Evolutionary conservation across 2,113 vertebrate species (phyloP).

Genomic region (Chrysemys picta): DNA sequence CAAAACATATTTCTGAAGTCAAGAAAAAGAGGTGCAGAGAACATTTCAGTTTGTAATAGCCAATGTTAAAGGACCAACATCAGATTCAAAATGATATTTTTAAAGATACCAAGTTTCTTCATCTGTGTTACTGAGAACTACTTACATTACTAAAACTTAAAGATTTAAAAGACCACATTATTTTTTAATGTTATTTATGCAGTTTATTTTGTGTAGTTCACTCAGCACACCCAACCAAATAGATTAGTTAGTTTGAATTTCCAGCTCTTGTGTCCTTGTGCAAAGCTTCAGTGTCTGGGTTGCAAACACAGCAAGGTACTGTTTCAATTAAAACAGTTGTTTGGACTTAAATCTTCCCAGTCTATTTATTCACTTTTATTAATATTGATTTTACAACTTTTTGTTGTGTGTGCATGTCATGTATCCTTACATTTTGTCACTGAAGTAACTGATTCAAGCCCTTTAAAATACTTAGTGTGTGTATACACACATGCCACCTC

Average conservation of each 20-base stretch:
- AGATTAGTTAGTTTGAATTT: neutral
- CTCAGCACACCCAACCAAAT: neutral
- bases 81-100: no score
- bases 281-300: neutral
- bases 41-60: no score
- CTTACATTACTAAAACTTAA: no score
- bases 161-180: no score
- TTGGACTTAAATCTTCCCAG: neutral
- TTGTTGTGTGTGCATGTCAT: neutral
- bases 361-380: neutral
- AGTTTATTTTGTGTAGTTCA: accelerated
- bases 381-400: neutral
- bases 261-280: neutral
- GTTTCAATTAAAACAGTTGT: neutral
- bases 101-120: no score
- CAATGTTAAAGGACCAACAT: no score
- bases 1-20: no score
- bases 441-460: neutral
- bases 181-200: neutral
- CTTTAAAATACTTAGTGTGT: neutral
- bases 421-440: neutral
- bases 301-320: neutral
- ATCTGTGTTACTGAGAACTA: no score
- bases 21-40: no score
- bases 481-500: neutral